Base-by-base conservation (phyloP, 2,797 vertebrate genomes). In the Pseudochaenichthys georgianus region DNA sequence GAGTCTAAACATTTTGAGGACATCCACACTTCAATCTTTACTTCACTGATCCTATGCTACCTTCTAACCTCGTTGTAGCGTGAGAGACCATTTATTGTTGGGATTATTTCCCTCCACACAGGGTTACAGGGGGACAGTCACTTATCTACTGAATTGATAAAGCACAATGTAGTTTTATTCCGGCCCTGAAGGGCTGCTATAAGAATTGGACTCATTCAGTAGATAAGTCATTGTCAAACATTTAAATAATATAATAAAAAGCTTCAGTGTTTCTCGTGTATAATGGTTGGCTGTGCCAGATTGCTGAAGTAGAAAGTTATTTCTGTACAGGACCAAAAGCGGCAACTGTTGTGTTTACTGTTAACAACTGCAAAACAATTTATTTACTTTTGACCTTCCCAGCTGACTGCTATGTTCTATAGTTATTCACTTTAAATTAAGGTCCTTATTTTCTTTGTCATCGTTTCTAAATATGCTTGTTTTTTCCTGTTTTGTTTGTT, bases 391-490 rank as follows among this genome's bases (percentile, higher is more conserved):
- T 65, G 63, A 71, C 66, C 51, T 59, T 58, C 1, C 0, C 62
- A 55, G 28, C 23, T 73, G 53, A 71, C 52, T 68, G 66, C 57
- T 55, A 9, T 60, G 55, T 78, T 67, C 41, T 53, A 17, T 43
- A 45, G 65, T 78, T 58, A 13, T 34, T 46, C 4, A 47, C 16
- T 54, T 75, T 73, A 51, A 62, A 64, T 70, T 10, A 64, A 68
- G 50, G 67, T 80, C 70, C 79, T 83, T 73, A 46, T 78, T 61
- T 54, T 82, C 9, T 60, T 65, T 79, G 42, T 79, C 50, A 54
- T 17, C 3, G 23, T 73, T 62, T 80, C 2, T 62, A 50, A 53
- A 43, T 77, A 34, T 81, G 61, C 3, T 57, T 41, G 23, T 57
- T 68, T 42, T 58, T 23, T 43, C 34, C 53, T 12, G 67, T 63